These are phyloP conservation scores for Hydractinia echinata DNA, from an alignment of 30 jellyfish, hydroid and myxozoan genomes.

Conservation along the genomic window DNA sequence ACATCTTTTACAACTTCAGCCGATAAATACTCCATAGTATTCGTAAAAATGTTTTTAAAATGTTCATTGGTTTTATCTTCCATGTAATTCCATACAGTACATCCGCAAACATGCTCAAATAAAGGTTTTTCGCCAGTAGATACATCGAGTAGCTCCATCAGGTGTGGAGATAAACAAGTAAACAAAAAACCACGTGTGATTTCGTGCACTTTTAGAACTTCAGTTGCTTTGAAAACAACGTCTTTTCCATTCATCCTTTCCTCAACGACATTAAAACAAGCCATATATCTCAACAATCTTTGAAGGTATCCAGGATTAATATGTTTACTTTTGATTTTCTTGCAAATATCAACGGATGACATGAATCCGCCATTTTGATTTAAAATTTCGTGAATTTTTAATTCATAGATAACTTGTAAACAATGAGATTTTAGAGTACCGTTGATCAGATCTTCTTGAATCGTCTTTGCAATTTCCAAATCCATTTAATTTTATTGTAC, in stretches of 20 bases:
- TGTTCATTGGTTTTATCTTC: background rate
- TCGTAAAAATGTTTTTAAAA: background rate
- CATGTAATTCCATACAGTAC: slow-evolving; percentile 5
- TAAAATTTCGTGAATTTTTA: background rate
- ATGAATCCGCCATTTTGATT: background rate
- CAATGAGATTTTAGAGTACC: background rate
- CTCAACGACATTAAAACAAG: slow-evolving; percentile 6
- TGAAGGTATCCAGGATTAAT: background rate
- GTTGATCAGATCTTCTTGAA: background rate
- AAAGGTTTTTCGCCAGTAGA: background rate
- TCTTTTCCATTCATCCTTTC: background rate
- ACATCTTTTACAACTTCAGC: background rate
- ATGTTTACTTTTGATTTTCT: background rate
- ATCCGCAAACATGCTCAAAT: background rate
- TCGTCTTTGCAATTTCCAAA: too few relatives aligned
- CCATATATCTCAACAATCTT: slow-evolving; percentile 3
- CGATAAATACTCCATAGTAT: background rate
- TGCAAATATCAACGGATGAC: background rate
- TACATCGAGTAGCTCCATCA: slow-evolving; percentile 7
- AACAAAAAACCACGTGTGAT: background rate
- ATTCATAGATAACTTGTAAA: background rate
- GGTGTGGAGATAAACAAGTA: background rate
- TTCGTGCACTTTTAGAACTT: background rate
- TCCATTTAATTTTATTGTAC: too few relatives aligned
- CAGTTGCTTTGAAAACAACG: slow-evolving; percentile 9